Conservation (phyloP, 2,113 vertebrate species). For the Crypturellus undulatus region DNA sequence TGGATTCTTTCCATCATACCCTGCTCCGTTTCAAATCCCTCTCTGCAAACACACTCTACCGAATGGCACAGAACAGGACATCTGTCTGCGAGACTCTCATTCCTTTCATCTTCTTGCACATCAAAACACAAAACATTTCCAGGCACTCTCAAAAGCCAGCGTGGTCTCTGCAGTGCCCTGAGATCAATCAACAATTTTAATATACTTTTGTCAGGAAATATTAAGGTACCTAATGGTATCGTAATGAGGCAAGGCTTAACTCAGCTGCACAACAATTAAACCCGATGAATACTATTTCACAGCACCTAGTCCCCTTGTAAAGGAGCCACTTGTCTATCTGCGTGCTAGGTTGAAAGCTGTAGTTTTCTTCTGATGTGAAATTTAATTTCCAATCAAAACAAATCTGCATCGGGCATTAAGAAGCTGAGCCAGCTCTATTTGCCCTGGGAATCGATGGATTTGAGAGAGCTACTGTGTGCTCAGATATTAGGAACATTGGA, state of each 20-base stretch:
- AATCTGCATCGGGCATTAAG: background rate
- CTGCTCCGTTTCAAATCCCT: background rate
- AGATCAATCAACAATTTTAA: slow-evolving; percentile 45
- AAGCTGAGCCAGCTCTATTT: slow-evolving; percentile 18
- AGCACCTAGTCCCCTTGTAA: slow-evolving; percentile 15
- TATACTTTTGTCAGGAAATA: slow-evolving; percentile 51
- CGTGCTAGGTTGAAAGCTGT: background rate
- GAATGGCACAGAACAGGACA: background rate
- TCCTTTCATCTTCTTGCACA: background rate
- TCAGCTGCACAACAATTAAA: slow-evolving; percentile 59
- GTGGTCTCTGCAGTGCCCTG: slow-evolving; percentile 2
- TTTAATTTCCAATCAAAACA: slow-evolving; percentile 4
- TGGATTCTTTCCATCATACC: background rate
- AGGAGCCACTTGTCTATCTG: background rate
- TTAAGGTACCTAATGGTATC: slow-evolving; percentile 49
- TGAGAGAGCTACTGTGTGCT: background rate
- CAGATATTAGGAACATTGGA: background rate
- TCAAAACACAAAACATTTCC: slow-evolving; percentile 12
- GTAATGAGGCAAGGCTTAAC: slow-evolving; percentile 58
- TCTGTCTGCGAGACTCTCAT: background rate
- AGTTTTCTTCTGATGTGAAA: slow-evolving; percentile 10
- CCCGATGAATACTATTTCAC: slow-evolving; percentile 54
- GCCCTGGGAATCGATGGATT: slow-evolving; percentile 2
- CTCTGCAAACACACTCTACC: background rate
- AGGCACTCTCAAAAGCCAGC: slow-evolving; percentile 23